Percentiles rank a stretch among this genome's conserved stretches.
phyloP scores from a whole-genome alignment of 2,797 vertebrate species.

The Syncerus caffer region DNA sequence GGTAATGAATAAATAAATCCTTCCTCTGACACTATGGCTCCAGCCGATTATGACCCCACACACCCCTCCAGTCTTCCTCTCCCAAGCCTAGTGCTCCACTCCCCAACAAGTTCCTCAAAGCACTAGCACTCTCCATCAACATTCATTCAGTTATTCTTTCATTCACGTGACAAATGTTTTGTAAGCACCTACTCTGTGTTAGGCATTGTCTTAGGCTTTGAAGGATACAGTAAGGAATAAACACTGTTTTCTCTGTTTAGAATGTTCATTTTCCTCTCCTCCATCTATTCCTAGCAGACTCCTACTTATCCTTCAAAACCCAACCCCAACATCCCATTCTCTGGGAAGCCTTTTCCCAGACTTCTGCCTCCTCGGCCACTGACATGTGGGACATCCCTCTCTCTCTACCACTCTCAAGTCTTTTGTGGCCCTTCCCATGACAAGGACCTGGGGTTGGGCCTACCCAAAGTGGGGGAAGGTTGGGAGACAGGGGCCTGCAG shows the following conservation, averaged over 20 bases:
- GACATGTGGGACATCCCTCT: background rate
- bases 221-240: background rate
- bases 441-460: background rate
- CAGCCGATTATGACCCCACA: background rate
- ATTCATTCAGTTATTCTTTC: background rate
- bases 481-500: background rate
- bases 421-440: background rate
- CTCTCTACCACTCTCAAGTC: background rate
- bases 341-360: conserved; percentile 10
- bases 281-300: conserved; percentile 5
- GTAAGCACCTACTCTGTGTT: background rate
- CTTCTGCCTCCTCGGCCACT: background rate
- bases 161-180: conserved; percentile 11
- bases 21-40: background rate
- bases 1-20: background rate
- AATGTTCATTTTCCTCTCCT: background rate
- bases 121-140: background rate
- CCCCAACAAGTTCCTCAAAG: background rate
- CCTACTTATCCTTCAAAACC: conserved; percentile 36
- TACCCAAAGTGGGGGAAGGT: background rate
- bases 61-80: background rate
- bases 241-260: background rate
- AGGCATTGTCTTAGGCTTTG: background rate
- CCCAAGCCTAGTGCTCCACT: background rate
- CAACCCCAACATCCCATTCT: background rate